Percentiles rank a stretch among this genome's conserved stretches.
These are phyloP conservation scores for Cosmorhoe ocellata DNA, from an alignment of 2,888 invertebrate species.

Conservation along the genomic window DNA sequence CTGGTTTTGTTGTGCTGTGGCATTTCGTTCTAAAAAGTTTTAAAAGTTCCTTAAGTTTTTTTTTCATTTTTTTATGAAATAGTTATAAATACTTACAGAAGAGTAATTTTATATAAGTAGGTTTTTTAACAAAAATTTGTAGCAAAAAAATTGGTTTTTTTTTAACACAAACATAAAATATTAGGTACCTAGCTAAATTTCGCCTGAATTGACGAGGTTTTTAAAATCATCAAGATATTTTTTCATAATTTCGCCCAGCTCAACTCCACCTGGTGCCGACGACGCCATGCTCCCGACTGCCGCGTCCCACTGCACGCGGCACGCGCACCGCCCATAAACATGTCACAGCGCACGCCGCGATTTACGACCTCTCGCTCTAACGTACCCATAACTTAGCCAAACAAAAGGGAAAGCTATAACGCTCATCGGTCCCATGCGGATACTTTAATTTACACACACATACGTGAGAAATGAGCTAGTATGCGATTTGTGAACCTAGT, in stretches of 20 bases:
- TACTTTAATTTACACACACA: conserved; percentile 82
- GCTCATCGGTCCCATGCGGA: conserved; percentile 80
- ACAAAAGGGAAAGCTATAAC: conserved; percentile 83
- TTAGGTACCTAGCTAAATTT: no score
- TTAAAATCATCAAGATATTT: no score
- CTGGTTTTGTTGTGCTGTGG: conserved; percentile 33
- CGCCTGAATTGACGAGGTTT: no score
- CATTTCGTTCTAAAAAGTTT: conserved; percentile 2
- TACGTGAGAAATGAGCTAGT: conserved; percentile 74
- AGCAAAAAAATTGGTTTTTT: no score
- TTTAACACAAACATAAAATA: no score
- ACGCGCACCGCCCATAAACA: conserved; percentile 81
- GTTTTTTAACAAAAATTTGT: no score
- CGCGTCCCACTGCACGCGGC: conserved; percentile 69
- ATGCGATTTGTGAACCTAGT: conserved; percentile 62
- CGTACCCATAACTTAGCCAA: conserved; percentile 76
- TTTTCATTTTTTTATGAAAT: no score
- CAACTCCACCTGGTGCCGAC: conserved; percentile 30
- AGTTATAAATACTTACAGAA: no score
- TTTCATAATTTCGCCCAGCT: no score
- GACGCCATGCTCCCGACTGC: conserved; percentile 79
- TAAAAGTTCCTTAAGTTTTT: no score
- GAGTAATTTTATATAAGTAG: no score
- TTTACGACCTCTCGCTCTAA: conserved; percentile 82
- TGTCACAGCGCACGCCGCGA: conserved; percentile 76